These are phyloP conservation scores for Cheumatopsyche charites DNA, from an alignment of 1,140 invertebrate genomes.

Conservation along the genomic window DNA sequence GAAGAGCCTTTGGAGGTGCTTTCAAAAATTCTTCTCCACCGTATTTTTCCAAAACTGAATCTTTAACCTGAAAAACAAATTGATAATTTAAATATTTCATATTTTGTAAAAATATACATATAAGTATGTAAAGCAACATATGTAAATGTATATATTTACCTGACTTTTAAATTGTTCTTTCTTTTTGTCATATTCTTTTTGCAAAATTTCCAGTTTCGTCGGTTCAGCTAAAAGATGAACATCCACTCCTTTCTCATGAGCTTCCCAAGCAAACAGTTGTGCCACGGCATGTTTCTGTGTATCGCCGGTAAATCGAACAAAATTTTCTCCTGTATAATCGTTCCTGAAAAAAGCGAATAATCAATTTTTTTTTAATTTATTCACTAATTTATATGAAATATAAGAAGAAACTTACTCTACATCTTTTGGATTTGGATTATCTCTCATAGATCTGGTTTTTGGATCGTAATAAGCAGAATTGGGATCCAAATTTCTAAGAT, in stretches of 20 bases:
- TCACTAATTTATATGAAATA: constrained; percentile 21
- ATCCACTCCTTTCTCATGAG: constrained; percentile 91
- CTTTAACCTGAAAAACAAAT: constrained; percentile 62
- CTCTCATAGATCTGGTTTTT: constrained; percentile 97
- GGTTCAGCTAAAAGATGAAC: constrained; percentile 97
- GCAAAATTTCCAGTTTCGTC: constrained; percentile 92
- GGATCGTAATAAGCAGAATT: constrained; percentile 99
- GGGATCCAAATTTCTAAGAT: constrained; percentile 94
- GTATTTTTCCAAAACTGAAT: constrained; percentile 83
- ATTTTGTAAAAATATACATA: background rate
- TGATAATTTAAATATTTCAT: constrained; percentile 1
- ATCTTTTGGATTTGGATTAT: constrained; percentile 88
- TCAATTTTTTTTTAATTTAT: constrained; percentile 25
- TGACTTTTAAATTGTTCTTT: constrained; percentile 85
- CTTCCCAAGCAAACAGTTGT: constrained; percentile 98
- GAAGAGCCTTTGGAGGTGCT: constrained; percentile 80
- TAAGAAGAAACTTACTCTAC: constrained; percentile 71
- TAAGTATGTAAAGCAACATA: background rate
- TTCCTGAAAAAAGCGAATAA: constrained; percentile 60
- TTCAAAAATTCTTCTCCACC: constrained; percentile 92
- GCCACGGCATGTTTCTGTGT: constrained; percentile 88
- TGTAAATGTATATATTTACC: constrained; percentile 51
- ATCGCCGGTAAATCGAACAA: constrained; percentile 92
- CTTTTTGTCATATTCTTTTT: constrained; percentile 89
- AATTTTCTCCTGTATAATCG: constrained; percentile 96